Evolutionary conservation across 2,888 invertebrate genomes (phyloP).

Genomic region (Nyleta sp.): DNA sequence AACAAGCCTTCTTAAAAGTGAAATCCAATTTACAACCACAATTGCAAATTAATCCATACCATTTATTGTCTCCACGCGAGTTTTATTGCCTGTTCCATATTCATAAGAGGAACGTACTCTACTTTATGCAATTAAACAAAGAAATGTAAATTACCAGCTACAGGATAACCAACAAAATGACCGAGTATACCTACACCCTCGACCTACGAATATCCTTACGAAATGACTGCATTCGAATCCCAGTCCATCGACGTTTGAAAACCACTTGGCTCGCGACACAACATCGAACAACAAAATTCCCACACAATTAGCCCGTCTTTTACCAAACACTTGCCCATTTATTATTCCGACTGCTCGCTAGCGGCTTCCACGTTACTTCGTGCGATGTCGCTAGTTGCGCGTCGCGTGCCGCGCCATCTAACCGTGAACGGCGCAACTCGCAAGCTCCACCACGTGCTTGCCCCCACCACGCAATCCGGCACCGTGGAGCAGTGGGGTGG

Average conservation of each 20-base stretch:
- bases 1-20: background rate
- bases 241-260: background rate
- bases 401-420: constrained; percentile 69
- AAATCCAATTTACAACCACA: background rate
- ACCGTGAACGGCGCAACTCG: constrained; percentile 68
- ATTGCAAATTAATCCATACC: constrained; percentile 16
- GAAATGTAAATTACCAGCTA: constrained; percentile 15
- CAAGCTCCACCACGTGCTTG: constrained; percentile 73
- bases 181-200: too few relatives aligned
- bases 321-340: constrained; percentile 4
- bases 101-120: constrained; percentile 14
- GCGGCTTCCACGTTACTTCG: constrained; percentile 23
- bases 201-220: too few relatives aligned
- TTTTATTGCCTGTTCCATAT: constrained; percentile 30
- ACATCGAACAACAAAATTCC: constrained; percentile 6
- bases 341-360: constrained; percentile 2
- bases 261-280: background rate
- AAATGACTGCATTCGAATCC: too few relatives aligned
- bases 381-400: constrained; percentile 73
- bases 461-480: constrained; percentile 63
- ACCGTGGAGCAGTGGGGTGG: constrained; percentile 37
- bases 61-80: constrained; percentile 11
- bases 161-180: background rate
- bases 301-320: constrained; percentile 3
- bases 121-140: constrained; percentile 22